Evolutionary conservation across 2,113 vertebrate genomes (phyloP).

Genomic region (Desmodus rotundus): DNA sequence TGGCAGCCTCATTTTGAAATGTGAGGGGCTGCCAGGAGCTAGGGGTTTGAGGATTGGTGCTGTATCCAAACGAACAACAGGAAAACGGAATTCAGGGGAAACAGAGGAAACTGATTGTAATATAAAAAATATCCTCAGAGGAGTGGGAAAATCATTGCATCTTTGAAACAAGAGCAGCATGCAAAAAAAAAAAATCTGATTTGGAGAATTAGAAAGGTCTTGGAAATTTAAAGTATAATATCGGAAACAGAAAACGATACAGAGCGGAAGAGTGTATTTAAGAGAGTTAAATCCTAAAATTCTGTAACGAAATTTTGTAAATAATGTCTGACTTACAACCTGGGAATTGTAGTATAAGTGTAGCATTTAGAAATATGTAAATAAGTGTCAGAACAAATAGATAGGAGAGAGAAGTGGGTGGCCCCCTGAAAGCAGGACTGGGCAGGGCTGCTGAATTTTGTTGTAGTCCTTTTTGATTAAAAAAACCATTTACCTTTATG

Average conservation of each 20-base stretch:
- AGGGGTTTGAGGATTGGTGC: not conserved
- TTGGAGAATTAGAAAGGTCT: not conserved
- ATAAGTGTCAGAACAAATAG: not conserved
- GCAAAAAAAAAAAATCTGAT: not conserved
- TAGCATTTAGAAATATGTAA: not conserved
- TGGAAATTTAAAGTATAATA: not conserved
- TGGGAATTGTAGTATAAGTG: not conserved
- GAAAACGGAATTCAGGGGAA: not conserved
- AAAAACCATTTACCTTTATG: not conserved
- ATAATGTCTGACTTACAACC: not conserved
- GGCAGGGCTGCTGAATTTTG: not conserved
- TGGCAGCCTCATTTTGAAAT: not conserved
- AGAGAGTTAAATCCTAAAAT: not conserved
- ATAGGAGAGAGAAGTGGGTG: not conserved
- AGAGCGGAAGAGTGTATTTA: not conserved
- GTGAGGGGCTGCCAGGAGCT: not conserved
- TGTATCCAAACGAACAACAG: not conserved
- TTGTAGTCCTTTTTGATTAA: not conserved
- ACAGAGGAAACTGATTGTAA: not conserved
- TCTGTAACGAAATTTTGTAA: not conserved
- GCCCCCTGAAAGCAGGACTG: not conserved
- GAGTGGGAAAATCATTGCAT: not conserved
- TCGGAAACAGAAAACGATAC: not conserved
- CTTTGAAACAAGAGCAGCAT: constrained; percentile 23
- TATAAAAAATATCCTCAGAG: not conserved